These are phyloP conservation scores for Campopleginae sp. DNA, from an alignment of 2,888 invertebrate genomes.

Conservation along the genomic window DNA sequence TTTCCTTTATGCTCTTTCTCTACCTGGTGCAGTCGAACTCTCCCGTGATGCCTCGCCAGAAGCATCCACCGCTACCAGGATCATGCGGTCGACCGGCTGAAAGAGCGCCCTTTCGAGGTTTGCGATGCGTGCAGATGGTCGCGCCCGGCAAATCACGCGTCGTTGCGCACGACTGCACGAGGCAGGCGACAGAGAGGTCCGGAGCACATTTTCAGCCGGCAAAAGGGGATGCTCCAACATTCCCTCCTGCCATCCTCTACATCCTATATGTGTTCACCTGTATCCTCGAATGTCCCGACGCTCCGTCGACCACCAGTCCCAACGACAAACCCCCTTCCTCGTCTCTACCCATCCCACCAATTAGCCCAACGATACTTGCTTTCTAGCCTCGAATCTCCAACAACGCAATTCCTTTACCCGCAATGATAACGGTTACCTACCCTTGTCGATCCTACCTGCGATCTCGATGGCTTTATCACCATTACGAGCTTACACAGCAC, in stretches of 20 bases:
- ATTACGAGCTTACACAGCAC: constrained; percentile 31
- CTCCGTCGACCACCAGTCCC: constrained; percentile 60
- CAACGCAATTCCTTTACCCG: constrained; percentile 34
- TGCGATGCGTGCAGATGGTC: constrained; percentile 81
- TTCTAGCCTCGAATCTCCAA: constrained; percentile 54
- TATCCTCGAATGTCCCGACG: constrained; percentile 30
- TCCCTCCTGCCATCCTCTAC: not conserved
- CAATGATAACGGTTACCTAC: constrained; percentile 79
- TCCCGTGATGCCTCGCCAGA: constrained; percentile 36
- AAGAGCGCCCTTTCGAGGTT: constrained; percentile 81
- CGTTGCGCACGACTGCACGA: constrained; percentile 80
- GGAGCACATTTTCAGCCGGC: constrained; percentile 23
- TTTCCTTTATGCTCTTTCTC: not conserved
- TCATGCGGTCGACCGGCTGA: constrained; percentile 71
- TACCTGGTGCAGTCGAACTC: not conserved
- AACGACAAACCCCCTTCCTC: constrained; percentile 77
- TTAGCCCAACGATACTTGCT: constrained; percentile 78
- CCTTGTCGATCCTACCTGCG: constrained; percentile 64
- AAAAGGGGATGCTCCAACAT: constrained; percentile 9
- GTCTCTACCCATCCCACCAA: constrained; percentile 75
- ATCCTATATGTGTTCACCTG: constrained; percentile 37
- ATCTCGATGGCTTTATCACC: constrained; percentile 48
- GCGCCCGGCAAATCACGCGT: constrained; percentile 81
- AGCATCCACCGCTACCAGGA: constrained; percentile 50
- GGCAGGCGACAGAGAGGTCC: constrained; percentile 54